Percentiles rank a stretch among this genome's conserved stretches.
Evolutionary conservation across 2,888 invertebrate genomes (phyloP).

Genomic region (Onthophagus sagittarius): DNA sequence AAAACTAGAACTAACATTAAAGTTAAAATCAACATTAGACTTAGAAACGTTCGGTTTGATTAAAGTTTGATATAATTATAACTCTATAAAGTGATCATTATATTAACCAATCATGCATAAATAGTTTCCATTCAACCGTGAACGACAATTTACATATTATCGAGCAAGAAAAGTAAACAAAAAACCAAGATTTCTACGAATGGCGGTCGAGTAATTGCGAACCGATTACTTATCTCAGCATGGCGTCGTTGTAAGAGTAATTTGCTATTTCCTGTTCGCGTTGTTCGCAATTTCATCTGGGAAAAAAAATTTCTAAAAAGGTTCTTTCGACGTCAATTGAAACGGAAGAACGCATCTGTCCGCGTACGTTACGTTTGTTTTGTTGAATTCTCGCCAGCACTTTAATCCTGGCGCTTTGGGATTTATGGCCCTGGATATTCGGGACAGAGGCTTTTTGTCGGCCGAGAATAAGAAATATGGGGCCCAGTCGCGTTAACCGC

Average conservation of each 20-base stretch:
- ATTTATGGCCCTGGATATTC: slow-evolving; percentile 17
- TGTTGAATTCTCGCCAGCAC: slow-evolving; percentile 21
- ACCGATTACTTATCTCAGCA: neutral
- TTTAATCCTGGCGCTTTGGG: slow-evolving; percentile 13
- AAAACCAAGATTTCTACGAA: neutral
- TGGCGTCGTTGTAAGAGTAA: neutral
- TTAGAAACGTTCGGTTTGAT: too few relatives aligned
- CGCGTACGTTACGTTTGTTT: slow-evolving; percentile 16
- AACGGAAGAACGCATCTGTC: neutral
- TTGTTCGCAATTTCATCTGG: neutral
- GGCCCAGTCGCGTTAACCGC: neutral
- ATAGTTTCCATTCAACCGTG: neutral
- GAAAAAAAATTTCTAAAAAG: too few relatives aligned
- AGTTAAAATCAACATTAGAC: too few relatives aligned
- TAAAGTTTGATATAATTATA: neutral
- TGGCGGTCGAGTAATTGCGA: neutral
- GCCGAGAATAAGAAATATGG: neutral
- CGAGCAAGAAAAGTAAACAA: neutral
- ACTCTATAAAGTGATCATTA: neutral
- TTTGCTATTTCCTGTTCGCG: neutral
- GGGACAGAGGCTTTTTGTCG: neutral
- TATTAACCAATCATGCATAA: neutral
- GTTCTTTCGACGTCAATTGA: too few relatives aligned
- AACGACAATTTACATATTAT: neutral
- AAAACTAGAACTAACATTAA: too few relatives aligned